phyloP scores from a whole-genome alignment of 2,888 invertebrate genomes.

The Hemistola chrysoprasaria region DNA sequence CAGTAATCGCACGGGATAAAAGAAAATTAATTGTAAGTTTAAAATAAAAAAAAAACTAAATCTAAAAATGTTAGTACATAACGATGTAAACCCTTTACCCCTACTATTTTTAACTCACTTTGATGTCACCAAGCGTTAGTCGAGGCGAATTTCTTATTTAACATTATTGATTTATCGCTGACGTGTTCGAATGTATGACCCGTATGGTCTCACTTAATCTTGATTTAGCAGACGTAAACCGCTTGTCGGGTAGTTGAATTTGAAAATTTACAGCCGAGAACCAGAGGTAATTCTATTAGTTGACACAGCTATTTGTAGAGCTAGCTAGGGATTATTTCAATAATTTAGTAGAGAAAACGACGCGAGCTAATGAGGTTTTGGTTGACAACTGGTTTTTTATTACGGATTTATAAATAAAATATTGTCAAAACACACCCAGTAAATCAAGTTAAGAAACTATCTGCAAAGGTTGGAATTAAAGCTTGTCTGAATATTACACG shows the following conservation, averaged over 20 bases:
- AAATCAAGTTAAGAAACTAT: no score
- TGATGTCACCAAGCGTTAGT: slow-evolving; percentile 67
- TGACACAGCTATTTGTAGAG: not conserved
- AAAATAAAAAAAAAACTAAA: no score
- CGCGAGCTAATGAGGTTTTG: not conserved
- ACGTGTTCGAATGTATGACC: slow-evolving; percentile 69
- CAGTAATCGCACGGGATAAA: no score
- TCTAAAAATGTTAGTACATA: slow-evolving; percentile 28
- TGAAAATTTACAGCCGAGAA: slow-evolving; percentile 57
- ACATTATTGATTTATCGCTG: slow-evolving; percentile 65
- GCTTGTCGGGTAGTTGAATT: slow-evolving; percentile 59
- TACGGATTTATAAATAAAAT: no score
- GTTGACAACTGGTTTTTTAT: slow-evolving; percentile 3
- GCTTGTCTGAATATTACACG: no score
- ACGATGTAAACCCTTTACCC: slow-evolving; percentile 48
- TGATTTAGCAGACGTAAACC: slow-evolving; percentile 70
- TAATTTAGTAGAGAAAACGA: no score
- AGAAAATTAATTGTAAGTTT: no score
- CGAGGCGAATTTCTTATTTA: slow-evolving; percentile 68
- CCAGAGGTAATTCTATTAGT: not conserved
- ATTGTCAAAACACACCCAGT: no score
- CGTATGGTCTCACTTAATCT: slow-evolving; percentile 69
- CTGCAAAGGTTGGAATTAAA: no score
- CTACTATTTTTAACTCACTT: slow-evolving; percentile 51
- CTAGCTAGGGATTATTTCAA: not conserved